Conservation (phyloP, 2,797 vertebrate genomes). For the Molossus alvarezi region DNA sequence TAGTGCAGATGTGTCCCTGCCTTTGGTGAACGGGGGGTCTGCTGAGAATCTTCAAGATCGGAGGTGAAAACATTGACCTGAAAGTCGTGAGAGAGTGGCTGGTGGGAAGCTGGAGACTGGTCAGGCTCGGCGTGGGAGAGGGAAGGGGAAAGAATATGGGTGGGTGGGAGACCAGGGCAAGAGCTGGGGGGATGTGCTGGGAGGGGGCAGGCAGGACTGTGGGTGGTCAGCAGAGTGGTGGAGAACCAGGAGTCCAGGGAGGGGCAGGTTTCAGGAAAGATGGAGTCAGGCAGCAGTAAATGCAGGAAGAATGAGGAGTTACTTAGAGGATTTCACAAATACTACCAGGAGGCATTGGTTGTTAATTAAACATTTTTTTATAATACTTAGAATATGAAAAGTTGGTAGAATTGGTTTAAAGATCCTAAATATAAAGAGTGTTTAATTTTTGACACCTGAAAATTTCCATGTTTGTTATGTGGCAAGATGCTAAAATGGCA, state of each 20-base stretch:
- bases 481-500: neutral
- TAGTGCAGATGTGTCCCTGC: rapidly evolving
- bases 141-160: neutral
- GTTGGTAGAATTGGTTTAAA: neutral
- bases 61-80: neutral
- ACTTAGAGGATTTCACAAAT: neutral
- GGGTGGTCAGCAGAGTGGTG: too few species aligned
- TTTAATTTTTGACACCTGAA: neutral
- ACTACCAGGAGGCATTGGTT: neutral
- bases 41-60: neutral
- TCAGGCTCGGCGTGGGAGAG: neutral
- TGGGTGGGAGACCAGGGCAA: neutral
- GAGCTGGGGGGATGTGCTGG: neutral
- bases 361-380: neutral
- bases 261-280: neutral
- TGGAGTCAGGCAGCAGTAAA: too few species aligned
- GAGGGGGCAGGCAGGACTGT: neutral
- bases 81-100: neutral
- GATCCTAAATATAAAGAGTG: neutral
- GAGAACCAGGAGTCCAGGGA: neutral
- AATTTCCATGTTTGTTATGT: rapidly evolving
- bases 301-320: neutral
- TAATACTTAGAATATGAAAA: neutral
- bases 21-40: neutral
- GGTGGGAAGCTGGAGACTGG: neutral